Evolutionary conservation across 2,797 vertebrate genomes (phyloP).

Genomic region (Diplodus puntazzo): DNA sequence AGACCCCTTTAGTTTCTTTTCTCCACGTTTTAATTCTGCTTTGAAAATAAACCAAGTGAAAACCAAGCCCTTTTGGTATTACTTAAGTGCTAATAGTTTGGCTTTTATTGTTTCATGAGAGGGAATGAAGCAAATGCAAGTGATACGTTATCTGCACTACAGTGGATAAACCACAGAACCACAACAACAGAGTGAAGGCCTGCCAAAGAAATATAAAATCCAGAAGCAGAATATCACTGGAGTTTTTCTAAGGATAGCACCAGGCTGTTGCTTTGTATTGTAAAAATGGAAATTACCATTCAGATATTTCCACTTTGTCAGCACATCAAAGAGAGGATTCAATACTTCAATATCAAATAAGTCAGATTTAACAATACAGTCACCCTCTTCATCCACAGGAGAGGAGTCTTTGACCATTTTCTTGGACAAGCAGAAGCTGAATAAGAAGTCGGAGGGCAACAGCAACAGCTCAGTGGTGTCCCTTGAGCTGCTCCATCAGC

Average conservation of each 20-base stretch:
- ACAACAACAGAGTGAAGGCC: constrained; percentile 13
- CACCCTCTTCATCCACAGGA: constrained; percentile 81
- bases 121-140: neutral
- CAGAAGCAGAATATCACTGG: constrained; percentile 19
- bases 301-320: neutral
- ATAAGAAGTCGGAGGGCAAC: constrained; percentile 89
- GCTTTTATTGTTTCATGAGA: constrained; percentile 6
- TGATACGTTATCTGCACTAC: constrained; percentile 19
- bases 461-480: constrained; percentile 93
- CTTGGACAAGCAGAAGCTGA: constrained; percentile 97
- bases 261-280: neutral
- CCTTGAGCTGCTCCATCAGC: constrained; percentile 95
- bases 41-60: neutral
- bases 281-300: neutral
- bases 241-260: neutral
- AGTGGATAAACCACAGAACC: constrained; percentile 43
- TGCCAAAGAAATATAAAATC: constrained; percentile 48
- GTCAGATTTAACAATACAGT: neutral
- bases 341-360: neutral
- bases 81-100: neutral
- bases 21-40: neutral
- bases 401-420: constrained; percentile 99
- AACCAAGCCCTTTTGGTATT: neutral
- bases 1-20: neutral
- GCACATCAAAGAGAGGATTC: neutral